These are phyloP conservation scores for Tragelaphus imberbis DNA, from an alignment of 2,113 vertebrate species.

Conservation along the genomic window DNA sequence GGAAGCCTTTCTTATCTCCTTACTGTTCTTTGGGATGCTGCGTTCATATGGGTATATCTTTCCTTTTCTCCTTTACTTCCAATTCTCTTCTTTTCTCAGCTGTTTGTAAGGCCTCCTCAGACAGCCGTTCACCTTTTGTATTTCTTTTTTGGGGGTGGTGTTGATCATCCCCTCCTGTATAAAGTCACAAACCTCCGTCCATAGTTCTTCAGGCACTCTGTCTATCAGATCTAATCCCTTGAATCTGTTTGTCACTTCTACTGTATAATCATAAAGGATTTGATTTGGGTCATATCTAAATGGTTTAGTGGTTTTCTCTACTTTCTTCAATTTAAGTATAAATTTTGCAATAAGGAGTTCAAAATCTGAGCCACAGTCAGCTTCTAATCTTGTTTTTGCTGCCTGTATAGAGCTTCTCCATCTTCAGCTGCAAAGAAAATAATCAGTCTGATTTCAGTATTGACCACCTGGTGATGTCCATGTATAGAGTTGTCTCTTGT, in stretches of 20 bases:
- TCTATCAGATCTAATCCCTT: background rate
- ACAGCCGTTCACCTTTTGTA: background rate
- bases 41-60: rapidly evolving
- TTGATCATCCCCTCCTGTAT: background rate
- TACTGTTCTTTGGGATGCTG: background rate
- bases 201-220: background rate
- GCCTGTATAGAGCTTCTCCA: background rate
- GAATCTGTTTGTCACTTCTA: background rate
- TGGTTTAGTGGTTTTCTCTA: background rate
- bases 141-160: background rate
- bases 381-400: background rate
- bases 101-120: background rate
- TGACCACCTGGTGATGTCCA: background rate
- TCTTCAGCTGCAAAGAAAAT: background rate
- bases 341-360: background rate
- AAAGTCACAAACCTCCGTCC: background rate
- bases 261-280: background rate
- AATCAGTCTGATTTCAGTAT: background rate
- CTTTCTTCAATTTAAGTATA: background rate
- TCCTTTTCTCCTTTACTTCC: background rate
- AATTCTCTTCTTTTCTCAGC: background rate
- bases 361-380: background rate
- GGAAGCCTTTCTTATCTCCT: background rate
- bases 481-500: background rate
- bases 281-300: background rate